Base-by-base conservation (phyloP, 37 sponge, comb jelly and placozoan genomes). In the Crambe crambe region DNA sequence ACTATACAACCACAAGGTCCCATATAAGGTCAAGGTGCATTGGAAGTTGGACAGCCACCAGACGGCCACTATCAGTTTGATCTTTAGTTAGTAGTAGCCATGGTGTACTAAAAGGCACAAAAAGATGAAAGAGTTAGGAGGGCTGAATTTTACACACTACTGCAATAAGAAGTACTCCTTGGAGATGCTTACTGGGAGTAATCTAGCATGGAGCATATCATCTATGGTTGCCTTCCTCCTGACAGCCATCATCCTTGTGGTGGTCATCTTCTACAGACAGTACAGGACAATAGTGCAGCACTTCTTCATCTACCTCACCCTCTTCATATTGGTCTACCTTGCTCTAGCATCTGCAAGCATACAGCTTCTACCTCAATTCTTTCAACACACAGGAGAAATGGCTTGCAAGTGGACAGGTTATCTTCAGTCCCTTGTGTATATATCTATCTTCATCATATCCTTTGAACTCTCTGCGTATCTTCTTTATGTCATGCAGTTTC, bases 271-370 rank as follows among this genome's bases (percentile, higher is more conserved):
- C 26, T 61, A 76, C 37, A 57, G 59, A 5, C 8, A 56, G 1
- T 56, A 73, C 51, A 54, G 35, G 36, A 73, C 34, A 12, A 22
- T 60, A 22, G 37, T 68, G 3, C 68, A 68, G 21, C 35, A 37
- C 2, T 2, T 70, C 23, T 41, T 70, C 70, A 38, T 70, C 70
- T 70, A 70, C 70, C 42, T 70, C 2, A 70, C 37, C 15, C 12
- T 70, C 23, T 65, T 30, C 66, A 65, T 32, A 26, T 25, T 70
- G 70, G 26, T 36, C 23, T 39, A 9, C 15, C 70, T 40, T 22
- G 23, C 26, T 39, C 4, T 23, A 12, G 36, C 70, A 70, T 32
- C 42, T n/a, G 2, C 26, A 4, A 18, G 17, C 42, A 38, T 70
- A 6, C 70, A 70, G 42, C 23, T 70, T 9, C 42, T 40, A 23